Evolutionary conservation across 2,797 vertebrate species (phyloP).

Genomic region (Gymnothorax javanicus): DNA sequence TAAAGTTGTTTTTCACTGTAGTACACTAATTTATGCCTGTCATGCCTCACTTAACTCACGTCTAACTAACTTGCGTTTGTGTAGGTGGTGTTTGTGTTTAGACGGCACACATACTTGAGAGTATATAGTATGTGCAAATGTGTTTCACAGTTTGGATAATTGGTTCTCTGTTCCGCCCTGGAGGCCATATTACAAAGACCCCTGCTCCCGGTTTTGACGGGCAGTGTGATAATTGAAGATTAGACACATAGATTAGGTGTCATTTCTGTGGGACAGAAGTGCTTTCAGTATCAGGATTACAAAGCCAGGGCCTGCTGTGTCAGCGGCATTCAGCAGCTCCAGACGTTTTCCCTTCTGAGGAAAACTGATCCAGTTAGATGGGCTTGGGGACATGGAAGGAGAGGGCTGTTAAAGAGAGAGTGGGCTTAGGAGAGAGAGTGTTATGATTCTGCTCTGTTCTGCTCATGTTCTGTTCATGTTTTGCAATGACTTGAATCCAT

Average conservation of each 20-base stretch:
- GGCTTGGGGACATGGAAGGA: not conserved
- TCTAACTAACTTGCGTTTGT: not conserved
- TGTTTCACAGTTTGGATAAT: not conserved
- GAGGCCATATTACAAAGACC: not conserved
- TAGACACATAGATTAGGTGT: slow-evolving; percentile 20
- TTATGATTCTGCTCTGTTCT: too few relatives aligned
- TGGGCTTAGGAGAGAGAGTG: not conserved
- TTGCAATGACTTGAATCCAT: too few relatives aligned
- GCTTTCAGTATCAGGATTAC: not conserved
- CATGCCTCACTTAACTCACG: too few relatives aligned
- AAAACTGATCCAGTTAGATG: not conserved
- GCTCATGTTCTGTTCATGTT: too few relatives aligned
- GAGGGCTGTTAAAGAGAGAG: not conserved
- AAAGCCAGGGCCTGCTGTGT: not conserved
- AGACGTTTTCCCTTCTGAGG: not conserved
- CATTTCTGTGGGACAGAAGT: not conserved
- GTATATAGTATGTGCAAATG: not conserved
- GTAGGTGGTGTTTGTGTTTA: too few relatives aligned
- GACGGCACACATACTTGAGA: not conserved
- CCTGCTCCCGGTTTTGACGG: slow-evolving; percentile 9
- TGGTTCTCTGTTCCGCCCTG: not conserved
- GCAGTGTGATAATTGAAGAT: slow-evolving; percentile 27
- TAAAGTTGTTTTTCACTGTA: too few relatives aligned
- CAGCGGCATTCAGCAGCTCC: not conserved
- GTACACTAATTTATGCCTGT: too few relatives aligned